A percentile compares a stretch with the other conserved stretches of the same genome.
phyloP scores from a whole-genome alignment of 2,797 vertebrate genomes.

The Nasua narica region DNA sequence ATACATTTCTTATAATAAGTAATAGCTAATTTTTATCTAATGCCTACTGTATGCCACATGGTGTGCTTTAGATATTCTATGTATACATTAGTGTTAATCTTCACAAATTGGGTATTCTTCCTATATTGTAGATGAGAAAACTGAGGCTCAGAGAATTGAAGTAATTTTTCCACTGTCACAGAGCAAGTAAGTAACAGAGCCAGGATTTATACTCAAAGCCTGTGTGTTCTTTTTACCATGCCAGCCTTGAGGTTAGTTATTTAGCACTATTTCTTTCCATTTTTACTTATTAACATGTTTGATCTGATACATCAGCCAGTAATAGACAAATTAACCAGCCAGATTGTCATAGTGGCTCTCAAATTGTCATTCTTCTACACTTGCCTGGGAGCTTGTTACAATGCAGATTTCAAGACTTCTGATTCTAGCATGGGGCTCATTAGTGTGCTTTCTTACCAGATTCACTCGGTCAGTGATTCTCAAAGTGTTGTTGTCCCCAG shows the following conservation, averaged over 20 bases:
- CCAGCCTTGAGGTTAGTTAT: slow-evolving; percentile 14
- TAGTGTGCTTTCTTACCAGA: neutral
- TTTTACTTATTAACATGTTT: neutral
- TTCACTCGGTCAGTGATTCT: neutral
- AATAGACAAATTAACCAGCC: neutral
- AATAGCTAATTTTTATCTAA: slow-evolving; percentile 50
- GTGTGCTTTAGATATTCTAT: slow-evolving; percentile 34
- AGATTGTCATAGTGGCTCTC: slow-evolving; percentile 19
- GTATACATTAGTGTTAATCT: slow-evolving; percentile 34
- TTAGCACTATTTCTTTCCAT: slow-evolving; percentile 21
- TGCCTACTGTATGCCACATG: slow-evolving; percentile 12
- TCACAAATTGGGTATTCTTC: slow-evolving; percentile 36
- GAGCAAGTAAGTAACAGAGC: slow-evolving; percentile 21
- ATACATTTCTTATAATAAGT: slow-evolving; percentile 24
- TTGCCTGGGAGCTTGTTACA: slow-evolving; percentile 14
- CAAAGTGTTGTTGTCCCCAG: neutral
- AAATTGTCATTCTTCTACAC: neutral
- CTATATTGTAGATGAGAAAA: slow-evolving; percentile 39
- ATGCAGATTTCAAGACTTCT: neutral
- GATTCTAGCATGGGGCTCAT: neutral
- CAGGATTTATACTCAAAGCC: neutral
- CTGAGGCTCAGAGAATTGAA: slow-evolving; percentile 40
- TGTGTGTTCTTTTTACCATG: neutral
- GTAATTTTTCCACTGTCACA: slow-evolving; percentile 40
- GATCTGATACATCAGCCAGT: slow-evolving; percentile 21